Evolutionary conservation across 2,888 invertebrate genomes (phyloP).

Genomic region (Andrena dorsata): DNA sequence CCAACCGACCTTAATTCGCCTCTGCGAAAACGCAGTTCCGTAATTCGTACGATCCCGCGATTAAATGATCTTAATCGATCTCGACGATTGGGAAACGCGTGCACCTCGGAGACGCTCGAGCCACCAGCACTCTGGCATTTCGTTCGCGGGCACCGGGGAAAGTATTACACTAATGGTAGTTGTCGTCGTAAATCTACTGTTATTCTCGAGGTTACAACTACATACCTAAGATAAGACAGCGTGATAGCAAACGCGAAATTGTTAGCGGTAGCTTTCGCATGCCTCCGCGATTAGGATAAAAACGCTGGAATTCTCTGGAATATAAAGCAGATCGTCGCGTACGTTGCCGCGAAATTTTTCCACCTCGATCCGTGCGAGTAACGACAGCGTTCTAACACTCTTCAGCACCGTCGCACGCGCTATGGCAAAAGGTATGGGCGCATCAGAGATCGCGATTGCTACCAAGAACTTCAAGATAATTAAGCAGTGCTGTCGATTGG

Average conservation of each 20-base stretch:
- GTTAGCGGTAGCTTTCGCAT: conserved; percentile 40
- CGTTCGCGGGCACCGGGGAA: background rate
- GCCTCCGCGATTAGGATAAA: conserved; percentile 55
- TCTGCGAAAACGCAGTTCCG: background rate
- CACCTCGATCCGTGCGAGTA: background rate
- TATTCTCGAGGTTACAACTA: conserved; percentile 46
- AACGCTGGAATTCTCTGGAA: conserved; percentile 27
- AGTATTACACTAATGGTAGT: conserved; percentile 9
- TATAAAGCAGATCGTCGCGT: background rate
- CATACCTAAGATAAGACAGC: conserved; percentile 48
- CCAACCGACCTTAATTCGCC: no score
- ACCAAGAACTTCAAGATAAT: no score
- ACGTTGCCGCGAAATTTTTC: background rate
- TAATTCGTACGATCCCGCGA: background rate
- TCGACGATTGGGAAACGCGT: background rate
- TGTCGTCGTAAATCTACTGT: conserved; percentile 43
- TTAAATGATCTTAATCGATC: background rate
- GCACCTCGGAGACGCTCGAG: background rate
- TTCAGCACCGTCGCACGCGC: background rate
- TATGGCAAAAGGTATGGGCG: conserved; percentile 19
- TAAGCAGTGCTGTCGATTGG: no score
- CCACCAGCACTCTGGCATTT: background rate
- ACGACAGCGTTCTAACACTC: background rate
- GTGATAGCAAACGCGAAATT: conserved; percentile 55
- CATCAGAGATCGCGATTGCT: background rate